Percentiles rank a stretch among this genome's conserved stretches.
These are phyloP conservation scores for Lepeophtheirus nordmannii DNA, from an alignment of 2,888 invertebrate species.

Conservation along the genomic window DNA sequence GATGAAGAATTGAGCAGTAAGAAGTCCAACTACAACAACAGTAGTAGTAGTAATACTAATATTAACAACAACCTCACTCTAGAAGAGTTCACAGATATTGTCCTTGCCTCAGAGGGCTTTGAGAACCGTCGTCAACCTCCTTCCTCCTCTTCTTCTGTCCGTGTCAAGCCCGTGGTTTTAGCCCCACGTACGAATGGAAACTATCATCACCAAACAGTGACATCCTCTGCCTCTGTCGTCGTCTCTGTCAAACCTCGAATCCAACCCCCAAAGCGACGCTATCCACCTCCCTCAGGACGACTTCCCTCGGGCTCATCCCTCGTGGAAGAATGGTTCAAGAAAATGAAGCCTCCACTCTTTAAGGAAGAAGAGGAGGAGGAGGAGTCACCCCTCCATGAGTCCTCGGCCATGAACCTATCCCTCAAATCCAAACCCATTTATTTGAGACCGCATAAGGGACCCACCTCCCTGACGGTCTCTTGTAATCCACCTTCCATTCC, in stretches of 20 bases:
- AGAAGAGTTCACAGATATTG: constrained; percentile 19
- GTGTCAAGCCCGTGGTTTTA: constrained; percentile 16
- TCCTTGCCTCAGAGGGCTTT: constrained; percentile 19
- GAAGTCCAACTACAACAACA: neutral
- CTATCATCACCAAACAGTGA: constrained; percentile 7
- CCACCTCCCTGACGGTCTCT: neutral
- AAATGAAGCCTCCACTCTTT: constrained; percentile 7
- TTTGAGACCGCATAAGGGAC: neutral
- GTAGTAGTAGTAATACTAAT: neutral
- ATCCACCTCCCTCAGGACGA: neutral
- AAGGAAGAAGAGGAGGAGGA: neutral
- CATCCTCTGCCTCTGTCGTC: constrained; percentile 11
- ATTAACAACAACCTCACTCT: constrained; percentile 16
- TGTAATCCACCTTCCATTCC: neutral
- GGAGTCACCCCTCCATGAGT: neutral
- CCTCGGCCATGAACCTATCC: constrained; percentile 9
- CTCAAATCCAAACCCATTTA: constrained; percentile 6
- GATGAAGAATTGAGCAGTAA: neutral
- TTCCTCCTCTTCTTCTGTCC: neutral
- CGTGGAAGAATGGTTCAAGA: constrained; percentile 18
- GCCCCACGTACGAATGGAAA: neutral
- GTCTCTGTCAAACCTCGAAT: constrained; percentile 17
- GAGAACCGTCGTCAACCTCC: neutral
- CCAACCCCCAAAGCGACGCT: neutral
- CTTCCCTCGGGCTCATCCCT: constrained; percentile 1